Conservation (phyloP, 1,140 invertebrate genomes). For the Matsumurasca onukii region DNA sequence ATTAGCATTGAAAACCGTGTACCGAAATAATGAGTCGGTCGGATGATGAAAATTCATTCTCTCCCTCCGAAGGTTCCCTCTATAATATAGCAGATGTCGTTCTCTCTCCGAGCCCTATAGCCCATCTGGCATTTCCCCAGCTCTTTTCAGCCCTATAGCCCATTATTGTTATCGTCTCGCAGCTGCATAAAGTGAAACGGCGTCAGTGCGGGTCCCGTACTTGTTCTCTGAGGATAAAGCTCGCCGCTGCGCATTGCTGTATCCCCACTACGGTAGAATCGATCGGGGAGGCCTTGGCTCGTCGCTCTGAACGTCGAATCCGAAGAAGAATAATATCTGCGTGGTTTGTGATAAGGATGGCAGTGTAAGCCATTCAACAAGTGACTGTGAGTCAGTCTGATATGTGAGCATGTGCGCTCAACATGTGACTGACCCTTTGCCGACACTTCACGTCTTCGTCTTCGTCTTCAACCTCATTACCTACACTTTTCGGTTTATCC, state of each 20-base stretch:
- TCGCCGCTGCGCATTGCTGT: conserved; percentile 23
- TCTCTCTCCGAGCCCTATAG: conserved; percentile 44
- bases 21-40: conserved; percentile 17
- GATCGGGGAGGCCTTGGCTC: conserved; percentile 30
- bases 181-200: conserved; percentile 55
- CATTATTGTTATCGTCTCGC: conserved; percentile 58
- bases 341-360: conserved; percentile 33
- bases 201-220: conserved; percentile 49
- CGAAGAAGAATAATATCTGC: conserved; percentile 32
- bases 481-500: too few species aligned
- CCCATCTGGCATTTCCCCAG: conserved; percentile 58
- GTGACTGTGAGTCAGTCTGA: conserved; percentile 29
- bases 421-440: conserved; percentile 16
- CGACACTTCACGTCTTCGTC: not conserved
- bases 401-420: conserved; percentile 17
- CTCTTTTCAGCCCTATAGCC: conserved; percentile 56
- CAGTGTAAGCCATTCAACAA: conserved; percentile 33
- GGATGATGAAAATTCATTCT: conserved; percentile 29
- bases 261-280: conserved; percentile 32
- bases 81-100: conserved; percentile 37
- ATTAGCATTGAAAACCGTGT: not conserved
- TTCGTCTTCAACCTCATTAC: not conserved
- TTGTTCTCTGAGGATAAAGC: conserved; percentile 41
- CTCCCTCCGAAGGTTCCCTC: conserved; percentile 25
- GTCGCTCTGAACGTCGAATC: conserved; percentile 28